A percentile compares a stretch with the other conserved stretches of the same genome.
Evolutionary conservation across 2,888 invertebrate species (phyloP).

Genomic region (Sepiola atlantica): DNA sequence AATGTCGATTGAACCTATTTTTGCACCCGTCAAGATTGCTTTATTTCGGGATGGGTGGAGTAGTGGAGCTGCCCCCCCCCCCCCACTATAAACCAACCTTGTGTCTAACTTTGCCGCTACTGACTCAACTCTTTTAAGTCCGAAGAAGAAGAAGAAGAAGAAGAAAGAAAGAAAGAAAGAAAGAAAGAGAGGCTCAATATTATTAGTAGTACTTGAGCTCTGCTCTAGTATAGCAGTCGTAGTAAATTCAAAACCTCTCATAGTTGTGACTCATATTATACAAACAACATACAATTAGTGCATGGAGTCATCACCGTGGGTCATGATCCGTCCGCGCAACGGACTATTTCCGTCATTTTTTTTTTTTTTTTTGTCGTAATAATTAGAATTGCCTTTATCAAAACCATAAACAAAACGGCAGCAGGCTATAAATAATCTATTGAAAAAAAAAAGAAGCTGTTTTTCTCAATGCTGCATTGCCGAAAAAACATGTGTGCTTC

Average conservation of each 20-base stretch:
- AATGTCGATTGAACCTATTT: too few relatives aligned
- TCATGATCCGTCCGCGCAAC: neutral
- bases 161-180: too few relatives aligned
- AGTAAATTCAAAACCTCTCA: neutral
- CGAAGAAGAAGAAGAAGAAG: too few relatives aligned
- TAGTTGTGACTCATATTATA: neutral
- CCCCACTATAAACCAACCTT: too few relatives aligned
- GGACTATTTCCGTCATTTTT: neutral
- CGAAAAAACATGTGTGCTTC: neutral
- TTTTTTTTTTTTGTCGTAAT: neutral
- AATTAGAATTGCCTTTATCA: neutral
- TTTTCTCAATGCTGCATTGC: neutral
- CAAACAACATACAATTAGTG: constrained; percentile 32
- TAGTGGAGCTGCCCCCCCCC: too few relatives aligned
- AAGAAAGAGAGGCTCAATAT: too few relatives aligned
- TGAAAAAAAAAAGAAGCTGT: neutral
- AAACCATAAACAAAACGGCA: neutral
- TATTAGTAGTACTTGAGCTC: too few relatives aligned
- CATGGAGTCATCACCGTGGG: neutral
- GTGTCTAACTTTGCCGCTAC: too few relatives aligned
- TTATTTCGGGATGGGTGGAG: too few relatives aligned
- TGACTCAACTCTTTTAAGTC: too few relatives aligned
- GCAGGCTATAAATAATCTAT: neutral
- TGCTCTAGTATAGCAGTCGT: neutral
- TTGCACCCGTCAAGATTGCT: too few relatives aligned